These are phyloP conservation scores for Tromatobia lineatoria DNA, from an alignment of 2,888 invertebrate genomes.

Conservation along the genomic window DNA sequence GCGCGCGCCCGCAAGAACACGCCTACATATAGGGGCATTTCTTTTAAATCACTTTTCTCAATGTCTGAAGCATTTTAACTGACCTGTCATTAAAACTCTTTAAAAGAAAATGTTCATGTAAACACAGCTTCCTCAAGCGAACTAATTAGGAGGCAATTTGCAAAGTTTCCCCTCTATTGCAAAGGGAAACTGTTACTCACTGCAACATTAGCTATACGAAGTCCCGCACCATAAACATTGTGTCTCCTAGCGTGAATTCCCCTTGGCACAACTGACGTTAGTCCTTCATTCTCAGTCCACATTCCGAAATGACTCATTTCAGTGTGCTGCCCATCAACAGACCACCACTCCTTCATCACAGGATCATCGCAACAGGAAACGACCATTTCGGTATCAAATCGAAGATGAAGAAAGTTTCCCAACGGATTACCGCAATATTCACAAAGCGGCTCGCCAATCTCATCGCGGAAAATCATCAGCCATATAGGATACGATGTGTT, in stretches of 20 bases:
- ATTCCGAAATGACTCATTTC: constrained; percentile 68
- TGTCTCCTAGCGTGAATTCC: constrained; percentile 74
- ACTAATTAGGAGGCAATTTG: too few species aligned
- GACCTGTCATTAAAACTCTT: too few species aligned
- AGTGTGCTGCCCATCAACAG: constrained; percentile 71
- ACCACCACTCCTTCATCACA: constrained; percentile 77
- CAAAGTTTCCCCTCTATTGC: not conserved
- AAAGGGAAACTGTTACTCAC: constrained; percentile 65
- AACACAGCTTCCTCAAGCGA: too few species aligned
- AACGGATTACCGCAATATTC: constrained; percentile 67
- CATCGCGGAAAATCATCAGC: constrained; percentile 76
- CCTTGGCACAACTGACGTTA: constrained; percentile 23
- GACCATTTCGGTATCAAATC: constrained; percentile 77
- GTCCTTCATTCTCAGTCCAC: constrained; percentile 69
- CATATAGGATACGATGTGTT: constrained; percentile 73
- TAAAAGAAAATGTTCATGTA: too few species aligned
- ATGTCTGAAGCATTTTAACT: too few species aligned
- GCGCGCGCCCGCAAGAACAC: too few species aligned
- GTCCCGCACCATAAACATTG: constrained; percentile 71
- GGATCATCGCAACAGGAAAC: constrained; percentile 72
- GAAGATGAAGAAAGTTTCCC: constrained; percentile 74
- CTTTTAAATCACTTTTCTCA: too few species aligned
- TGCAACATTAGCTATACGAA: constrained; percentile 72
- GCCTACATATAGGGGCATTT: too few species aligned
- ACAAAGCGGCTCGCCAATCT: constrained; percentile 53